Evolutionary conservation across 2,888 invertebrate genomes (phyloP).

Genomic region (Pristionchus japonicus): DNA sequence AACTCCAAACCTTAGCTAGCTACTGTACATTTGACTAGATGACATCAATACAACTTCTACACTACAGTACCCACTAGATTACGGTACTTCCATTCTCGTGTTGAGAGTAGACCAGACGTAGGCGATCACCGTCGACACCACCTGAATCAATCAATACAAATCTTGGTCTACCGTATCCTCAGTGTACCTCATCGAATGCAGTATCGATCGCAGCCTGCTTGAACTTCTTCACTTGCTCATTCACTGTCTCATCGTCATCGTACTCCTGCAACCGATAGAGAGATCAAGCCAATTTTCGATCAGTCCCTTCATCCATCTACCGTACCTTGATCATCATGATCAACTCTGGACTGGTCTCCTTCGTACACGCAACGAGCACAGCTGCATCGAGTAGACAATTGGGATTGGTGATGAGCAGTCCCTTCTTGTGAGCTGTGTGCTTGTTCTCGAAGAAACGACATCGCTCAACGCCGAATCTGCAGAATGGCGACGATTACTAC

Average conservation of each 20-base stretch:
- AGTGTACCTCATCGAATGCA: slow-evolving; percentile 35
- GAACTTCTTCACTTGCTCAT: neutral
- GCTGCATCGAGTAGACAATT: slow-evolving; percentile 48
- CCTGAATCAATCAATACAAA: slow-evolving; percentile 10
- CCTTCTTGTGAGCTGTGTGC: slow-evolving; percentile 45
- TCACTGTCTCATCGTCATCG: slow-evolving; percentile 21
- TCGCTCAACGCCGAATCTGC: slow-evolving; percentile 48
- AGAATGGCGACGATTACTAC: neutral
- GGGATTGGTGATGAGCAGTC: slow-evolving; percentile 52
- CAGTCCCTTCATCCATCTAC: neutral
- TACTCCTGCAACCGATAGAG: neutral
- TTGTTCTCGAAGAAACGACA: slow-evolving; percentile 53
- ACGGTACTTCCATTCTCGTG: slow-evolving; percentile 33
- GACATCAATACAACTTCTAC: neutral
- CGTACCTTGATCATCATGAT: slow-evolving; percentile 45
- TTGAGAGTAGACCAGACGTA: slow-evolving; percentile 19
- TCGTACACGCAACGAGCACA: neutral
- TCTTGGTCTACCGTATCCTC: neutral
- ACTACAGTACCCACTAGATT: neutral
- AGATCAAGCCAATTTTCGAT: neutral
- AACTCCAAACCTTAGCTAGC: neutral
- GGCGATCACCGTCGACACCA: slow-evolving; percentile 27
- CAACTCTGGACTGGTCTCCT: slow-evolving; percentile 7
- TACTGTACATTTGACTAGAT: slow-evolving; percentile 2
- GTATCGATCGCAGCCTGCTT: slow-evolving; percentile 29